These are phyloP conservation scores for Gallinago jamesoni DNA, from an alignment of 2,113 vertebrate species.

Conservation along the genomic window DNA sequence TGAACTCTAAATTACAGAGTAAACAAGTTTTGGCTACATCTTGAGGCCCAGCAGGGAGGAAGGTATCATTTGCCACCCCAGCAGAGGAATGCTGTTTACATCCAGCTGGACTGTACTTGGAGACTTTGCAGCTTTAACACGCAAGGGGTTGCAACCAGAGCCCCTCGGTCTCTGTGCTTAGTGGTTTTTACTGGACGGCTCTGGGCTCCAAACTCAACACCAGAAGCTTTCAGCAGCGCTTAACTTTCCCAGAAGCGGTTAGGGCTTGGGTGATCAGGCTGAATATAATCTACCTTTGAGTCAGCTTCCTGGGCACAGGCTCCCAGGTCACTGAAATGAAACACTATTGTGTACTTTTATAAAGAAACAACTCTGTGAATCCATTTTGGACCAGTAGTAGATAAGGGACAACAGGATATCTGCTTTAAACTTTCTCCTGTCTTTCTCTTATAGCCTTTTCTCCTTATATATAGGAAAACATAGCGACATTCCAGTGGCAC, in stretches of 20 bases:
- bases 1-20: constrained; percentile 56
- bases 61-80: constrained; percentile 26
- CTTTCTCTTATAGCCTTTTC: not conserved
- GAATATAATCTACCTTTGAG: not conserved
- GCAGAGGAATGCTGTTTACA: constrained; percentile 54
- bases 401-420: not conserved
- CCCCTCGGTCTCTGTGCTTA: not conserved
- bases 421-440: not conserved
- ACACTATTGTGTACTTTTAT: not conserved
- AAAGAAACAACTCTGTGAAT: not conserved
- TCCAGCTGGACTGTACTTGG: not conserved
- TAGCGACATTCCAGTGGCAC: not conserved
- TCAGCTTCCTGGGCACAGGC: not conserved
- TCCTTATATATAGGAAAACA: not conserved
- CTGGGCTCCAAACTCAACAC: not conserved
- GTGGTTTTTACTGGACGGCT: not conserved
- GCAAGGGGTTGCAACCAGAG: not conserved
- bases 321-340: not conserved
- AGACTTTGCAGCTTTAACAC: constrained; percentile 22
- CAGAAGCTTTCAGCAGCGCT: not conserved
- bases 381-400: not conserved
- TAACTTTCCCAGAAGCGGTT: not conserved
- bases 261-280: not conserved
- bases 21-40: constrained; percentile 54
- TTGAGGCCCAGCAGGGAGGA: constrained; percentile 48